These are phyloP conservation scores for Eilema depressum DNA, from an alignment of 2,888 invertebrate species.

Conservation along the genomic window DNA sequence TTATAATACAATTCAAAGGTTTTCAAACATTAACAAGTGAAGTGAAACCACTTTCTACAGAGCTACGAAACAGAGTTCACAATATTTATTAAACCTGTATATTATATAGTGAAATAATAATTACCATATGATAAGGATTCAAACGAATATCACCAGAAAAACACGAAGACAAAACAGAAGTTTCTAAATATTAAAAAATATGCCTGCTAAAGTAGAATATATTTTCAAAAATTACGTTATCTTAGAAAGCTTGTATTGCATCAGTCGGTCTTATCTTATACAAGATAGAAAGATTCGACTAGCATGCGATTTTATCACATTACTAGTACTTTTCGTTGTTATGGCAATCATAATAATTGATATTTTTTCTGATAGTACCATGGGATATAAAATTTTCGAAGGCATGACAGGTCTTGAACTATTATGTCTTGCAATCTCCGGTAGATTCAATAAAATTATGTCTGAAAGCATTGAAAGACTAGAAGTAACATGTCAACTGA, in stretches of 20 bases:
- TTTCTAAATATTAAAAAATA: not conserved
- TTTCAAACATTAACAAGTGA: not conserved
- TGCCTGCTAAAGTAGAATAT: not conserved
- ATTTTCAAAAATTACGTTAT: constrained; percentile 56
- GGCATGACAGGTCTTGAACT: constrained; percentile 51
- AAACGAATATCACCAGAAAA: not conserved
- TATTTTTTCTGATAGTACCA: constrained; percentile 32
- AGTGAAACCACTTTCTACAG: not conserved
- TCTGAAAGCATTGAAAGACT: constrained; percentile 57
- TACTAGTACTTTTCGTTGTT: constrained; percentile 29
- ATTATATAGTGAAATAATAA: not conserved
- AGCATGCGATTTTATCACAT: constrained; percentile 55
- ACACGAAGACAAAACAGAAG: not conserved
- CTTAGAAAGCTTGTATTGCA: constrained; percentile 62
- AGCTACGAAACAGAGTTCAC: too few species aligned
- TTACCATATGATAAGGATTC: not conserved
- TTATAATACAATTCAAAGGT: not conserved
- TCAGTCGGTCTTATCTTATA: constrained; percentile 66
- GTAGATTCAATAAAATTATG: constrained; percentile 45
- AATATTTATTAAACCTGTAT: not conserved
- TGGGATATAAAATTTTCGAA: constrained; percentile 48
- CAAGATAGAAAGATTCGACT: constrained; percentile 37
- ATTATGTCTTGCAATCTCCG: constrained; percentile 42
- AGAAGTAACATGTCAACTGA: constrained; percentile 61
- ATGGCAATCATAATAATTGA: constrained; percentile 46